Base-by-base conservation (phyloP, 2,888 invertebrate species). In the Ophion costatus region DNA sequence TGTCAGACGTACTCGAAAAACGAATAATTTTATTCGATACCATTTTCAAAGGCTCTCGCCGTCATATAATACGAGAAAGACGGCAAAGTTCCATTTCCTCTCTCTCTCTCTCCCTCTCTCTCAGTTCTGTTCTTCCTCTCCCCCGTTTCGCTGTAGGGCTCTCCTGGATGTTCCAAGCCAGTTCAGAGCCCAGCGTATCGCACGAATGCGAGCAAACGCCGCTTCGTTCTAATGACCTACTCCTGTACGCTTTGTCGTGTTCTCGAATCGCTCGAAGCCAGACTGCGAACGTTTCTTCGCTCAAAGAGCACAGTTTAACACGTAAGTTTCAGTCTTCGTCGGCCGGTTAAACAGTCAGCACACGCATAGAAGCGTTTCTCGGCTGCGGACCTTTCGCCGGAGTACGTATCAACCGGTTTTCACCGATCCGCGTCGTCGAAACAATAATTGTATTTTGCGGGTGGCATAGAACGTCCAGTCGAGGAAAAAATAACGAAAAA, bases 181-280 rank as follows among this genome's bases (percentile, higher is more conserved):
- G 45, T 64, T 17, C 61, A 33, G 9, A n/a, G 69, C 69, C 57
- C 64, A 70, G 51, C 67, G 77, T 42, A 74, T 77, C 45, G 42
- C 29, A 74, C 77, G 74, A 86, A 86, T 76, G 79, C 84, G 80
- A 82, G 82, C 76, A 82, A 83, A 78, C 71, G 64, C 83, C 83
- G 88, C 84, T 85, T 88, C 88, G 92, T 91, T 93, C 92, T 90
- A 91, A 92, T 93, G 91, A 93, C 93, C 93, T 93, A 93, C 93
- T 93, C 92, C 91, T 89, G 92, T 91, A 88, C 87, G 78, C 66
- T 59, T 29, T 74, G 70, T 61, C 63, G 45, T 81, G 84, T 76
- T 86, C 82, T 86, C 86, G 86, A 86, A 81, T 82, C 86, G 85
- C 83, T 82, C 77, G 76, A 63, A 78, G 66, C 77, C 85, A 76